Conservation (phyloP, 2,888 invertebrate genomes). For the Euzetes globulus region DNA sequence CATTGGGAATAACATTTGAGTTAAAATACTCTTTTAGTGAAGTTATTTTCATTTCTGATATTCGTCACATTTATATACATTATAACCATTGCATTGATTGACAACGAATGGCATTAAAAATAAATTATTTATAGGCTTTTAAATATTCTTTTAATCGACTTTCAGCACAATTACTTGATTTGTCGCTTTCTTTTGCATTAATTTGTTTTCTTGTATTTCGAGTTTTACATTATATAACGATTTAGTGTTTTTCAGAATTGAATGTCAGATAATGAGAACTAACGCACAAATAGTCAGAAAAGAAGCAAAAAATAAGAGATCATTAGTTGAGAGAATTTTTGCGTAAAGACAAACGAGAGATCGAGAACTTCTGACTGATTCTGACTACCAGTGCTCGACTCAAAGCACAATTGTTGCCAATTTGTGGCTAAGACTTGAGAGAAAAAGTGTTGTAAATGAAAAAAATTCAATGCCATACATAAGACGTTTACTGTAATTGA, state of each 20-base stretch:
- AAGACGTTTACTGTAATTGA: not conserved
- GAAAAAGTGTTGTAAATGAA: not conserved
- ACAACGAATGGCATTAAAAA: not conserved
- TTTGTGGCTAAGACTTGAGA: not conserved
- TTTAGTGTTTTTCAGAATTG: not conserved
- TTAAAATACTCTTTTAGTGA: not conserved
- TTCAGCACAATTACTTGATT: not conserved
- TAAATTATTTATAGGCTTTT: not conserved
- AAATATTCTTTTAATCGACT: not conserved
- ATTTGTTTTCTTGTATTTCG: not conserved
- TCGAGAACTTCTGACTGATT: not conserved
- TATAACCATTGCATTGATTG: not conserved
- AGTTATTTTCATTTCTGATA: not conserved
- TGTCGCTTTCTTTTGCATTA: not conserved
- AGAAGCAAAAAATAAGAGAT: not conserved
- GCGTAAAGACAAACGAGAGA: no score
- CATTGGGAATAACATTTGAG: not conserved
- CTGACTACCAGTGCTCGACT: not conserved
- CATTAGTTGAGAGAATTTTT: not conserved
- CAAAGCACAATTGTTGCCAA: not conserved
- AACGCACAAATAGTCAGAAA: not conserved
- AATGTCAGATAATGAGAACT: not conserved
- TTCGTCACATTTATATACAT: not conserved
- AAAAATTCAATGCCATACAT: not conserved
- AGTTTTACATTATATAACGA: not conserved